A percentile compares a stretch with the other conserved stretches of the same genome.
Evolutionary conservation across 2,888 invertebrate species (phyloP).

Genomic region (Hecatera dysodea): DNA sequence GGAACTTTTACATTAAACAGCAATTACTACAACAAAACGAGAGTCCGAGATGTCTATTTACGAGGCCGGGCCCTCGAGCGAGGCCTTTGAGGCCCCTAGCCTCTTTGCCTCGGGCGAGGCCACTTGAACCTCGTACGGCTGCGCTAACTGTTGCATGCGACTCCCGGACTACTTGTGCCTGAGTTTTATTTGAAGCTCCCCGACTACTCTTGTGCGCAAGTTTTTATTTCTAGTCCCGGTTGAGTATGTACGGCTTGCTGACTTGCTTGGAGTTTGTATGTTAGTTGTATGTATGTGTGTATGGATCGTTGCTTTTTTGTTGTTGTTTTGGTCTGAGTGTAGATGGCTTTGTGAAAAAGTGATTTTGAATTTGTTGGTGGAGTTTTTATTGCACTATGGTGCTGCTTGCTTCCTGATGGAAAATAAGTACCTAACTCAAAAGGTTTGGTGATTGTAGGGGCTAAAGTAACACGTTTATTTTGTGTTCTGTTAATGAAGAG

Average conservation of each 20-base stretch:
- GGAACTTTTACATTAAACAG: slow-evolving; percentile 64
- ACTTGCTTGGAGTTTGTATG: slow-evolving; percentile 42
- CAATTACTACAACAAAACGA: slow-evolving; percentile 68
- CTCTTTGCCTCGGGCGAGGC: slow-evolving; percentile 67
- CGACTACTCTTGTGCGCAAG: slow-evolving; percentile 58
- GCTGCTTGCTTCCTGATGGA: no score
- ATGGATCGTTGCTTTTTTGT: slow-evolving; percentile 15
- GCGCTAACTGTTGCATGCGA: slow-evolving; percentile 70
- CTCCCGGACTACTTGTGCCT: slow-evolving; percentile 58
- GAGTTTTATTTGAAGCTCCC: slow-evolving; percentile 66
- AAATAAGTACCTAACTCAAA: not conserved
- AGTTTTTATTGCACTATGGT: not conserved
- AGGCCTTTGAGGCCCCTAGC: slow-evolving; percentile 68
- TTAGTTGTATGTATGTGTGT: slow-evolving; percentile 28
- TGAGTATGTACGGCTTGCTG: slow-evolving; percentile 51
- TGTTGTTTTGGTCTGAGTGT: slow-evolving; percentile 23
- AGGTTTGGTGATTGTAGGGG: not conserved
- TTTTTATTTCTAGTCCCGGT: slow-evolving; percentile 61
- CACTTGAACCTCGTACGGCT: slow-evolving; percentile 65
- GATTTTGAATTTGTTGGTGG: not conserved
- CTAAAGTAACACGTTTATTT: no score
- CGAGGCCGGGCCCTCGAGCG: slow-evolving; percentile 60
- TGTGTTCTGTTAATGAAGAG: no score
- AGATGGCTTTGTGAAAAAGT: slow-evolving; percentile 17
- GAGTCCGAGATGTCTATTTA: slow-evolving; percentile 70